Conservation (phyloP, 2,888 invertebrate species). For the Lepidochitona cinerea region DNA sequence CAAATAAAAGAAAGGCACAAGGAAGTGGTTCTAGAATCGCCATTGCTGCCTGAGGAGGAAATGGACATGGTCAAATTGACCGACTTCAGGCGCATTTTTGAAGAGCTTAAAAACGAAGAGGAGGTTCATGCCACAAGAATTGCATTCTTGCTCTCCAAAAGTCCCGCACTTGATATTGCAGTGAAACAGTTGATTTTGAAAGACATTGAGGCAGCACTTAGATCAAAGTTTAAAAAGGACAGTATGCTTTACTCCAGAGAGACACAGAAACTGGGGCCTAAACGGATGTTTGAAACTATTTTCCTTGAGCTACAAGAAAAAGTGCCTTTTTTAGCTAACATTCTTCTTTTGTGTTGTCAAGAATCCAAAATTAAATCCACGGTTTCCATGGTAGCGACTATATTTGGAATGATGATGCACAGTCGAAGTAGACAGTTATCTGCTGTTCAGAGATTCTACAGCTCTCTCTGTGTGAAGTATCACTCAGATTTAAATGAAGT, state of each 20-base stretch:
- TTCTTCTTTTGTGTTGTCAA: neutral
- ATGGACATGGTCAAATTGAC: too few relatives aligned
- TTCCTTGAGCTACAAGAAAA: neutral
- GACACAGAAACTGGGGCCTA: neutral
- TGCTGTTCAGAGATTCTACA: neutral
- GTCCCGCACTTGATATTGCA: neutral
- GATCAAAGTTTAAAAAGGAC: neutral
- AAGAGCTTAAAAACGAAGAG: too few relatives aligned
- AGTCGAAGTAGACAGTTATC: neutral
- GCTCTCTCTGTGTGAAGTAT: too few relatives aligned
- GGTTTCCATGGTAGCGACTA: neutral
- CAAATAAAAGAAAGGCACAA: too few relatives aligned
- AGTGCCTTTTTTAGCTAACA: neutral
- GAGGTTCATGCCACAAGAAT: too few relatives aligned
- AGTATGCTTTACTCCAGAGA: neutral
- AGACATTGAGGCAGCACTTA: neutral
- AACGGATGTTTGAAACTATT: neutral
- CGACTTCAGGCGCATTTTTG: too few relatives aligned
- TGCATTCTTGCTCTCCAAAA: neutral
- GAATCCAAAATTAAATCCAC: neutral
- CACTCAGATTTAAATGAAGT: too few relatives aligned
- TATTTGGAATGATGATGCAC: constrained; percentile 1
- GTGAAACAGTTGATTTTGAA: neutral
- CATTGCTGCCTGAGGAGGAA: too few relatives aligned
- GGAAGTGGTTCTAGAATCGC: too few relatives aligned